Percentiles rank a stretch among this genome's conserved stretches.
Evolutionary conservation across 2,797 vertebrate species (phyloP).

Genomic region (Anguilla anguilla): DNA sequence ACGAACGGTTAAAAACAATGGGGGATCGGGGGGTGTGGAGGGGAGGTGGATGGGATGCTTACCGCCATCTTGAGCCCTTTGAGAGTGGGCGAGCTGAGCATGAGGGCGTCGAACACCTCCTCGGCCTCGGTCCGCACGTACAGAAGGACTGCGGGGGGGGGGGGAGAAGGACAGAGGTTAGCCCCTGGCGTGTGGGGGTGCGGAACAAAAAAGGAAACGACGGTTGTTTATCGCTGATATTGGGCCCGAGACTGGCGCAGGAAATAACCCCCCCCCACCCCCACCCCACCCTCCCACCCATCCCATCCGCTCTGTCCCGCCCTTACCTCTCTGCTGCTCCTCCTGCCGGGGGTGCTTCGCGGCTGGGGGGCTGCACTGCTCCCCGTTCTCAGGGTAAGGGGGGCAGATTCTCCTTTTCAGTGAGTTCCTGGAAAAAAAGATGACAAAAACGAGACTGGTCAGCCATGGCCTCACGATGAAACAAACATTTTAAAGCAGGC

Average conservation of each 20-base stretch:
- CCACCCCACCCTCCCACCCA: not conserved
- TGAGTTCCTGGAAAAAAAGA: constrained; percentile 66
- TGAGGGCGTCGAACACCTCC: constrained; percentile 95
- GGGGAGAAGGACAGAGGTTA: not conserved
- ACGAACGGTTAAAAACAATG: not conserved
- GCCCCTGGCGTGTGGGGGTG: too few relatives aligned
- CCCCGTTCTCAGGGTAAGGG: constrained; percentile 74
- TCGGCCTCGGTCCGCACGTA: constrained; percentile 86
- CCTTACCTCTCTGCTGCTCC: constrained; percentile 86
- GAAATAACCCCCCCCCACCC: not conserved
- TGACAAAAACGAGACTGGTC: constrained; percentile 24
- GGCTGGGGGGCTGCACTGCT: constrained; percentile 66
- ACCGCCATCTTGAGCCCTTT: constrained; percentile 90
- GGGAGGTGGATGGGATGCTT: constrained; percentile 55
- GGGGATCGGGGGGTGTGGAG: too few relatives aligned
- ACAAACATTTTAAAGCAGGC: not conserved
- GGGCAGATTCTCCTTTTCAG: constrained; percentile 78
- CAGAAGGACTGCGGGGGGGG: constrained; percentile 84
- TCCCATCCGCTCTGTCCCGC: not conserved
- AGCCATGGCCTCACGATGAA: not conserved
- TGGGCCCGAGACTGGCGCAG: too few relatives aligned
- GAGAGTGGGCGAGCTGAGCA: constrained; percentile 90
- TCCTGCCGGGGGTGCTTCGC: constrained; percentile 81
- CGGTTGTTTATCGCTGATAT: not conserved
- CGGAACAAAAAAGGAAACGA: not conserved